Base-by-base conservation (phyloP, 2,888 invertebrate genomes). In the Andrena bicolor region DNA sequence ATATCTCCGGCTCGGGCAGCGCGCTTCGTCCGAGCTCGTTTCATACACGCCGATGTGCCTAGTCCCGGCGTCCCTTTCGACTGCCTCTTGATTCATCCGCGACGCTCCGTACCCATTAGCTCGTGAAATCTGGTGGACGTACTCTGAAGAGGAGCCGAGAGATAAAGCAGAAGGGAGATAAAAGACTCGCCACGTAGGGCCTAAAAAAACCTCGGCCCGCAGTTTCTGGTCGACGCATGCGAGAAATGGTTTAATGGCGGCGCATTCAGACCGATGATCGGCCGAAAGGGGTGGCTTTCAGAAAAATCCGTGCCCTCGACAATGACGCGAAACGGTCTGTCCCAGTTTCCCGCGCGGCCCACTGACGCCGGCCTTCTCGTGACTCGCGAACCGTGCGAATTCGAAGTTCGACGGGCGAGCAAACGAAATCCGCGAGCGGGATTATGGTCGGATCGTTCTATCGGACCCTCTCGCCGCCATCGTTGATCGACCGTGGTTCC, bases 311-410 rank as follows among this genome's bases (percentile, higher is more conserved):
- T 58, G 49, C 60, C 68, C 35, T 10, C 66, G 75, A 73, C 66
- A 71, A 82, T 82, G 53, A 51, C 70, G 64, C 74, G 63, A 66
- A 64, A 76, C 75, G 77, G 71, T 10, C 58, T 60, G 83, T 28
- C 83, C 83, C 65, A 80, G 65, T 80, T 83, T 79, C 73, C 30
- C 32, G 30, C 51, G 58, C 73, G 78, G 73, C 77, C 75, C 81
- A 85, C 85, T 86, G 79, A 83, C 76, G 76, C 72, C 64, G 64
- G 49, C 13, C 66, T n/a, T 51, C n/a, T 35, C 35, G 64, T 32
- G 53, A 61, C 76, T 82, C 77, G 76, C 80, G 80, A 58, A 41
- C 58, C 78, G 56, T 68, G 79, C 75, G 77, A 82, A 84, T 83
- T 79, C 80, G 48, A 30, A 49, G 48, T 28, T 64, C 66, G 66